phyloP scores from a whole-genome alignment of 2,888 invertebrate species.

The Heliconius charithonia region DNA sequence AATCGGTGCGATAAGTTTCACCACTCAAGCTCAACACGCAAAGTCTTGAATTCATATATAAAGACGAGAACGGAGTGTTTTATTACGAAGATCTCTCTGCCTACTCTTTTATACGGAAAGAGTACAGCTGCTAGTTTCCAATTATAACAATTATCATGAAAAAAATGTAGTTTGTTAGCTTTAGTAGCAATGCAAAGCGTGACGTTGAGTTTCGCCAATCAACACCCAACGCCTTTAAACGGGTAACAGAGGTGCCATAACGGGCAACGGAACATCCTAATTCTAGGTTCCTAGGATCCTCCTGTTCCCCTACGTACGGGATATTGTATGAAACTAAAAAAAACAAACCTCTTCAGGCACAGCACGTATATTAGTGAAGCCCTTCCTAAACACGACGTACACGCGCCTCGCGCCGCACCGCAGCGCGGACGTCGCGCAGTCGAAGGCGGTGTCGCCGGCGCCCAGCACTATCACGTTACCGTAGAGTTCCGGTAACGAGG shows the following conservation, averaged over 20 bases:
- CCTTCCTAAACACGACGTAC: slow-evolving; percentile 96
- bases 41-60: too few relatives aligned
- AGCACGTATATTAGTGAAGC: slow-evolving; percentile 96
- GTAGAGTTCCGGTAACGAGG: slow-evolving; percentile 87
- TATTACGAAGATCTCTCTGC: neutral
- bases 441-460: slow-evolving; percentile 99
- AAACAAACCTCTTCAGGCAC: slow-evolving; percentile 96
- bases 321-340: neutral
- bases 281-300: too few relatives aligned
- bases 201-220: neutral
- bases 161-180: too few relatives aligned
- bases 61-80: neutral
- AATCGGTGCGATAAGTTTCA: neutral
- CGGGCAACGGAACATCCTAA: too few relatives aligned
- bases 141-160: too few relatives aligned
- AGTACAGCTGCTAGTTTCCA: neutral
- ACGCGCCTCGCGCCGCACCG: slow-evolving; percentile 97
- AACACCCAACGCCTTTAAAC: neutral
- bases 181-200: too few relatives aligned
- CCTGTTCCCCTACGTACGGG: neutral
- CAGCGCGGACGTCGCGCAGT: slow-evolving; percentile 98
- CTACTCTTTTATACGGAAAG: neutral
- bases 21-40: too few relatives aligned
- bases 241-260: neutral
- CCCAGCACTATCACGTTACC: slow-evolving; percentile 97